phyloP scores from a whole-genome alignment of 2,888 invertebrate species.

The Odontocolon sp. region DNA sequence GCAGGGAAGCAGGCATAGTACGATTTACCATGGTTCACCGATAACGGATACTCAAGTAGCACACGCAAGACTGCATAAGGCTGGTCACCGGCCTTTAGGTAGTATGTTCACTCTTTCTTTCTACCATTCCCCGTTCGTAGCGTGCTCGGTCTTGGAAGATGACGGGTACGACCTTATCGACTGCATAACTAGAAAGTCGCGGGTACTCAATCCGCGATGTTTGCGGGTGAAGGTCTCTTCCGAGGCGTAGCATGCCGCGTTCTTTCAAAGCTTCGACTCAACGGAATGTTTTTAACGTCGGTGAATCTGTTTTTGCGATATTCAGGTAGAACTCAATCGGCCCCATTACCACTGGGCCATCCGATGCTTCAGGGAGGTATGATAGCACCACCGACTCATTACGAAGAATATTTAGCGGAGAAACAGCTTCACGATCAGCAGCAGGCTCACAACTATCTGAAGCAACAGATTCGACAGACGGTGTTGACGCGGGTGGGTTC shows the following conservation, averaged over 20 bases:
- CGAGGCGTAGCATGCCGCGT: conserved; percentile 45
- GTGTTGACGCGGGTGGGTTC: conserved; percentile 88
- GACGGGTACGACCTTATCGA: neutral
- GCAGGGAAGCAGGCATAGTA: conserved; percentile 69
- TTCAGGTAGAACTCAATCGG: conserved; percentile 94
- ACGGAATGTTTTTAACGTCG: conserved; percentile 62
- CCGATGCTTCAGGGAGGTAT: conserved; percentile 86
- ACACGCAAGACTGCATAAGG: conserved; percentile 87
- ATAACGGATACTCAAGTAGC: conserved; percentile 87
- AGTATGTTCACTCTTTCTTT: conserved; percentile 77
- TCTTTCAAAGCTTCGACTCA: too few species aligned
- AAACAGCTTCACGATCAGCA: conserved; percentile 83
- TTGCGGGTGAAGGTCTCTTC: conserved; percentile 2
- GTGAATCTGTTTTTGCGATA: conserved; percentile 36
- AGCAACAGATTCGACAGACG: conserved; percentile 94
- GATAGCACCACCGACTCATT: conserved; percentile 81
- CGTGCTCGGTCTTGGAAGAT: conserved; percentile 17
- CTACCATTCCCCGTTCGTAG: conserved; percentile 33
- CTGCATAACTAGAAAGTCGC: too few species aligned
- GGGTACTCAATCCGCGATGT: too few species aligned
- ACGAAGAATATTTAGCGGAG: conserved; percentile 82
- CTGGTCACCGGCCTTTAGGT: conserved; percentile 84
- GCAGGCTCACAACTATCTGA: conserved; percentile 84
- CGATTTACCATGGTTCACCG: conserved; percentile 80
- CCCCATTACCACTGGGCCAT: conserved; percentile 94